A percentile compares a stretch with the other conserved stretches of the same genome.
Evolutionary conservation across 2,113 vertebrate species (phyloP).

Genomic region (Lophotis ruficrista): DNA sequence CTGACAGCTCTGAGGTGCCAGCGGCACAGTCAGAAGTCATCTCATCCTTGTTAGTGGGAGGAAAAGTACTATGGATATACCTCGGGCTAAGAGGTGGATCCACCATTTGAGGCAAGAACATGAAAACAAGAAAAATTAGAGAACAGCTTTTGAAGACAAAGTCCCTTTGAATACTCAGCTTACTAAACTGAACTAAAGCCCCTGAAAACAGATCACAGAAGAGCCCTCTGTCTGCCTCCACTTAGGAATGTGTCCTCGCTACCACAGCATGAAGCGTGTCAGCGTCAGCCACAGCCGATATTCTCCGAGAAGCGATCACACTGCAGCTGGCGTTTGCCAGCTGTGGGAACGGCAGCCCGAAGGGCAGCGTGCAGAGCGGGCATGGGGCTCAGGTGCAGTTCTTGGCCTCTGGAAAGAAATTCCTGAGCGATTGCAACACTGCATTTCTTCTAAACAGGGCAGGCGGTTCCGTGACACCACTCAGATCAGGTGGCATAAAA

Average conservation of each 20-base stretch:
- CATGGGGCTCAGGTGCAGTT: not conserved
- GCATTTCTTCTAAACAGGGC: not conserved
- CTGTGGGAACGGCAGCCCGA: not conserved
- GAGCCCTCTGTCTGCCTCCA: not conserved
- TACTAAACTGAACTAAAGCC: not conserved
- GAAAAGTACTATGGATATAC: not conserved
- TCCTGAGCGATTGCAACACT: not conserved
- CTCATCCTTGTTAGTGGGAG: not conserved
- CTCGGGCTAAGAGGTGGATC: not conserved
- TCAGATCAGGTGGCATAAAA: not conserved
- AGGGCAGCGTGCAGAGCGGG: not conserved
- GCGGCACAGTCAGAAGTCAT: not conserved
- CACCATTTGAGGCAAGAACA: not conserved
- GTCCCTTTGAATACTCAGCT: not conserved
- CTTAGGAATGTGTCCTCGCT: rapidly evolving
- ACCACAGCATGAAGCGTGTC: rapidly evolving
- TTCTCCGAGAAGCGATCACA: rapidly evolving
- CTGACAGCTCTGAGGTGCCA: not conserved
- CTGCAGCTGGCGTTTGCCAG: not conserved
- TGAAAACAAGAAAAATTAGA: not conserved
- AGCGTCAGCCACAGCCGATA: not conserved
- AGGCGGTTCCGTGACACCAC: not conserved
- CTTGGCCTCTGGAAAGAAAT: not conserved
- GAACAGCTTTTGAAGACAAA: not conserved
- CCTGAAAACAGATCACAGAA: not conserved